Percentiles rank a stretch among this genome's conserved stretches.
phyloP scores from a whole-genome alignment of 1,140 invertebrate genomes.

The Musca domestica region DNA sequence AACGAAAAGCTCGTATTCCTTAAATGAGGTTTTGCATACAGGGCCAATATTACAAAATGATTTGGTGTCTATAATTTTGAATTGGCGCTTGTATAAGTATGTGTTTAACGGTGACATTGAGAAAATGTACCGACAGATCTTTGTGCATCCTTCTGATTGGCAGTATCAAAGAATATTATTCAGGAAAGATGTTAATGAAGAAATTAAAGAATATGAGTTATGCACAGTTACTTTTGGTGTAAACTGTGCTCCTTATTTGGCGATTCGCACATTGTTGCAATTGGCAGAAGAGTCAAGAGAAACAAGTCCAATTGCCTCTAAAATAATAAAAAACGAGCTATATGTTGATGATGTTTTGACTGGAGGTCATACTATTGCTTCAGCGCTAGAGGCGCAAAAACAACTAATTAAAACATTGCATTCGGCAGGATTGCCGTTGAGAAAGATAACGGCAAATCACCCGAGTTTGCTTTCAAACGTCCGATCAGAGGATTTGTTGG shows the following conservation, averaged over 20 bases:
- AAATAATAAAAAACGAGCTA: neutral
- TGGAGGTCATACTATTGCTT: neutral
- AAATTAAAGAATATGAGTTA: slow-evolving; percentile 22
- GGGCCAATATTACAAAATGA: neutral
- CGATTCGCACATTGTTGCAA: neutral
- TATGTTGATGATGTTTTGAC: neutral
- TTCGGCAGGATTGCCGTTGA: too few species aligned
- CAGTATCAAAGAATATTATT: slow-evolving; percentile 50
- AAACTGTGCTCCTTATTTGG: slow-evolving; percentile 23
- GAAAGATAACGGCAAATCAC: too few species aligned
- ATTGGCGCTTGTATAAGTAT: neutral
- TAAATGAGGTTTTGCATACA: neutral
- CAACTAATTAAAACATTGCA: too few species aligned
- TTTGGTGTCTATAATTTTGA: slow-evolving; percentile 33
- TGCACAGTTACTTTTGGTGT: too few species aligned
- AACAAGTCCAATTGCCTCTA: neutral
- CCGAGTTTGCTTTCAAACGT: too few species aligned
- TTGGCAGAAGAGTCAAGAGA: neutral
- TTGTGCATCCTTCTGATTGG: too few species aligned
- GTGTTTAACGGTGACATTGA: slow-evolving; percentile 31
- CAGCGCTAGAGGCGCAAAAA: too few species aligned
- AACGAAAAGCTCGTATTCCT: neutral
- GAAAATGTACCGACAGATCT: slow-evolving; percentile 47
- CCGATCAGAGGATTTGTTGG: too few species aligned
- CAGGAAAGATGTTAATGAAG: slow-evolving; percentile 30